These are phyloP conservation scores for Sebastes cheni DNA, from an alignment of 2,797 vertebrate genomes.

Conservation along the genomic window DNA sequence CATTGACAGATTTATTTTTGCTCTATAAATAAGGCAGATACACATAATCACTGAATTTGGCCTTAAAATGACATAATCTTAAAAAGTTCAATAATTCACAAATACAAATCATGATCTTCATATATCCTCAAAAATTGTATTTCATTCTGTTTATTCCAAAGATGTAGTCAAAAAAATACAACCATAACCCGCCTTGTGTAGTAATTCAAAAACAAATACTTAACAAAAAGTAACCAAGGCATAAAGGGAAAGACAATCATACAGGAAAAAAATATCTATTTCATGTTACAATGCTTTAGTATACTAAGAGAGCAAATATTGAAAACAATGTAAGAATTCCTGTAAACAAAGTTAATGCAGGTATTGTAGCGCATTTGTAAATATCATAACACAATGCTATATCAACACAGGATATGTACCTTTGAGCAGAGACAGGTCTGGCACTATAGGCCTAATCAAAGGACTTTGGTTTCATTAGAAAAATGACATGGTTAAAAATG, in stretches of 20 bases:
- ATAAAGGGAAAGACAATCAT: slow-evolving; percentile 15
- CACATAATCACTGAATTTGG: slow-evolving; percentile 67
- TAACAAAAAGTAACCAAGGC: slow-evolving; percentile 12
- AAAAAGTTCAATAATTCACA: slow-evolving; percentile 64
- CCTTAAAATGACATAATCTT: slow-evolving; percentile 55
- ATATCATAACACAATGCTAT: slow-evolving; percentile 18
- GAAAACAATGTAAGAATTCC: slow-evolving; percentile 24
- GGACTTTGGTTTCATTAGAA: slow-evolving; percentile 54
- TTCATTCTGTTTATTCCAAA: slow-evolving; percentile 66
- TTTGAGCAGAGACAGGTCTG: slow-evolving; percentile 30
- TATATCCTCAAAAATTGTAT: slow-evolving; percentile 47
- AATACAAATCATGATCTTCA: slow-evolving; percentile 67
- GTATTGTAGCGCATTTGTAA: slow-evolving; percentile 33
- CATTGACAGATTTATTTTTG: slow-evolving; percentile 57
- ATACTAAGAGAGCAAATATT: slow-evolving; percentile 11
- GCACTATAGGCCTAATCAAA: slow-evolving; percentile 7
- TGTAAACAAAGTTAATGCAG: slow-evolving; percentile 64
- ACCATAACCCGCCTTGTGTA: slow-evolving; percentile 39
- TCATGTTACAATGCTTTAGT: slow-evolving; percentile 38
- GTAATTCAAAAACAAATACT: slow-evolving; percentile 38
- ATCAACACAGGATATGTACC: slow-evolving; percentile 40
- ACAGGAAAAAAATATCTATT: neutral
- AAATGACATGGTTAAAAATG: slow-evolving; percentile 1
- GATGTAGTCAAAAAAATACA: slow-evolving; percentile 40
- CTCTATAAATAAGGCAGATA: slow-evolving; percentile 76